These are phyloP conservation scores for Tenthredo notha DNA, from an alignment of 2,888 invertebrate genomes.

Conservation along the genomic window DNA sequence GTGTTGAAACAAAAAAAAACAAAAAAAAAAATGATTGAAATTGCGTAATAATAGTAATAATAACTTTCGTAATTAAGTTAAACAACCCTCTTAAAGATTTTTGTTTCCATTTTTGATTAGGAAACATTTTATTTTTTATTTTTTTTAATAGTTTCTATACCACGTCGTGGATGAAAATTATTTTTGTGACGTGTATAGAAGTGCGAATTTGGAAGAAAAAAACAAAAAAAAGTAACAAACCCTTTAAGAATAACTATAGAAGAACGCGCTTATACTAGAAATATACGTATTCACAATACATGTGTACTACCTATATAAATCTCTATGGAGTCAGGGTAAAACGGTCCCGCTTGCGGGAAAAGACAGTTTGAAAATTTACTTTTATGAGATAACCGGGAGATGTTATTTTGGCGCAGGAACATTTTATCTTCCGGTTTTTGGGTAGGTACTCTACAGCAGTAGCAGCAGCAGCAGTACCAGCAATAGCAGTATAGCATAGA, in stretches of 20 bases:
- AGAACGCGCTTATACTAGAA: background rate
- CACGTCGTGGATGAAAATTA: too few species aligned
- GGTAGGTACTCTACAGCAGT: background rate
- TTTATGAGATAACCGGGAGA: slow-evolving; percentile 31
- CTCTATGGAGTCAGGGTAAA: background rate
- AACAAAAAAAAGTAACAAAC: too few species aligned
- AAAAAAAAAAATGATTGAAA: too few species aligned
- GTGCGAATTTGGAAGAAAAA: background rate
- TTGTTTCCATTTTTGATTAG: too few species aligned
- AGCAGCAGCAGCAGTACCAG: background rate
- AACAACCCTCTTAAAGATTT: too few species aligned
- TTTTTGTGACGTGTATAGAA: too few species aligned
- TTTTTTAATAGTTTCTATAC: too few species aligned
- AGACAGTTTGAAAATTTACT: slow-evolving; percentile 35
- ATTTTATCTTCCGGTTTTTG: slow-evolving; percentile 18
- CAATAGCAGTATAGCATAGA: background rate
- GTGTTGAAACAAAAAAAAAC: background rate
- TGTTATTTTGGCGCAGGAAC: slow-evolving; percentile 21
- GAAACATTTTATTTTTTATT: too few species aligned
- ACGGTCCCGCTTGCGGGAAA: background rate
- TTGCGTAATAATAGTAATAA: too few species aligned
- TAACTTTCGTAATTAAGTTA: too few species aligned
- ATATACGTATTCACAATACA: background rate
- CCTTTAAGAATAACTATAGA: background rate
- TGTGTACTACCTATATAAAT: background rate